Evolutionary conservation across 1,140 invertebrate species (phyloP), one percentile per base, ranked within the genome.

Genomic region (Littorina saxatilis): DNA sequence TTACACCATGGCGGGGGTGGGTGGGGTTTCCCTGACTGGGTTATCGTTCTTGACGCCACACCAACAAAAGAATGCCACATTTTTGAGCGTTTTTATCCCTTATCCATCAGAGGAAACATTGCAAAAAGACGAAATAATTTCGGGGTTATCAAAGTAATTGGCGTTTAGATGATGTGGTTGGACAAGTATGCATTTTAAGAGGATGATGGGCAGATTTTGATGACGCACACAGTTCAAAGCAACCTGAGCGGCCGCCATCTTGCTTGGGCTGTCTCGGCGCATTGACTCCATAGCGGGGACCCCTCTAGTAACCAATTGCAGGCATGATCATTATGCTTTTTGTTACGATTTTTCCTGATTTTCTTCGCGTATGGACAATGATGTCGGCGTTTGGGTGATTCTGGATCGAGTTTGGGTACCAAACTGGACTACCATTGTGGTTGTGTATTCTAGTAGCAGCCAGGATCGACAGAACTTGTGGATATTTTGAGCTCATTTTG

Each of bases 321-420:
- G 87, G 89, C 91, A 89, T 89, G 90, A 89, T 90, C 89, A 91
- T 90, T 89, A 90, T 91, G 89, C 88, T 90, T 91, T 91, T 91
- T 91, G 88, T 90, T 90, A 86, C 76, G 88, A 88, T 86, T 85
- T 87, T 88, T 88, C 87, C 81, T 75, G 83, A 84, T 84, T 86
- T 88, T 88, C 83, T 86, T 68, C 84, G 80, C 88, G 85, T 88
- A 88, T 86, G 88, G 86, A 87, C 87, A 88, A 87, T 84, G 85
- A 89, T 87, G 88, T 85, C 82, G 83, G 81, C 83, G 74, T 78
- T 82, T 83, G 76, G 83, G 82, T 84, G 84, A 88, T 68, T 76
- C 63, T 73, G 66, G 72, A 61, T 40, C 35, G 77, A 68, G 32
- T 66, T 84, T 61, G 79, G 80, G 72, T 83, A 82, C 82, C 82